These are phyloP conservation scores for Perdita meconis DNA, from an alignment of 2,888 invertebrate species.

Conservation along the genomic window DNA sequence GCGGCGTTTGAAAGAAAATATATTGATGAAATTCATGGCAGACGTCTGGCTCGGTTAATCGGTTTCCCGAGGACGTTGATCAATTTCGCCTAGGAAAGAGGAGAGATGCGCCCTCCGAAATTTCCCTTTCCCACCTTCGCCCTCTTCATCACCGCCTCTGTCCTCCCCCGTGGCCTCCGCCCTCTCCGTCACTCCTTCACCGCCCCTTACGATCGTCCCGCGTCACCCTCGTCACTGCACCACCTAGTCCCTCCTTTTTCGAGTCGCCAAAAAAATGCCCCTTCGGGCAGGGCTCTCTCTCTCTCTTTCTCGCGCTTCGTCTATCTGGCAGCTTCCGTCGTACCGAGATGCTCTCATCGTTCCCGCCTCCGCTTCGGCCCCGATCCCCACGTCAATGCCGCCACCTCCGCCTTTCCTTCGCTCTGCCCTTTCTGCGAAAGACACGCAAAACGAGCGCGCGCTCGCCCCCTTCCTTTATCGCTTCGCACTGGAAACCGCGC, in stretches of 20 bases:
- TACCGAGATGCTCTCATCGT: constrained; percentile 61
- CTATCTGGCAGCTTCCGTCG: constrained; percentile 68
- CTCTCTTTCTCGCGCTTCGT: too few species aligned
- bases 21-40: constrained; percentile 72
- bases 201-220: constrained; percentile 10
- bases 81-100: constrained; percentile 69
- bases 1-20: constrained; percentile 64
- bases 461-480: not conserved
- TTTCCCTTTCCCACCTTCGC: constrained; percentile 54
- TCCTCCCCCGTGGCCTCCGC: constrained; percentile 12
- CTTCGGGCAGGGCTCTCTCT: constrained; percentile 64
- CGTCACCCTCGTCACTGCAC: constrained; percentile 39
- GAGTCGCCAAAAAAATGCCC: constrained; percentile 65
- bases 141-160: constrained; percentile 65
- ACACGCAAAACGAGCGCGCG: constrained; percentile 34
- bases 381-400: constrained; percentile 48
- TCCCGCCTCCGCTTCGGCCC: constrained; percentile 48
- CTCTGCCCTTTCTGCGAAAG: constrained; percentile 47
- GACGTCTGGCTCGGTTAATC: constrained; percentile 71
- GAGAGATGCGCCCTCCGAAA: constrained; percentile 55
- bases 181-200: not conserved
- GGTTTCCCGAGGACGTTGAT: constrained; percentile 75
- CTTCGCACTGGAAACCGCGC: constrained; percentile 21
- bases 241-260: constrained; percentile 57
- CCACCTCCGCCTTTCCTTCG: constrained; percentile 36